Conservation (phyloP, 2,888 invertebrate genomes). For the Lepidonotus clava region DNA sequence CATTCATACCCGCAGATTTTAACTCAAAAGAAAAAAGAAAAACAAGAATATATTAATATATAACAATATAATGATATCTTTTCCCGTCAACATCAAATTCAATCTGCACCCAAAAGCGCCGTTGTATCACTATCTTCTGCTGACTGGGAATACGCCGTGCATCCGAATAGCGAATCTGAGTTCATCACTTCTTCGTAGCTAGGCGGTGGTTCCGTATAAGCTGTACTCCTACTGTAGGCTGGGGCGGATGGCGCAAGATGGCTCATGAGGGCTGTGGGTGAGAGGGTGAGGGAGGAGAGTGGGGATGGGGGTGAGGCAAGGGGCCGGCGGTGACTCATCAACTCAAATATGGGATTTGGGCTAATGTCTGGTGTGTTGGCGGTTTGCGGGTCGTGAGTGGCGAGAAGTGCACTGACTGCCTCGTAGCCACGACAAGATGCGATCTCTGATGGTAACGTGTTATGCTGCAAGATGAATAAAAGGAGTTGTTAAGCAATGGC, state of each 20-base stretch:
- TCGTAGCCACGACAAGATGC: slow-evolving; percentile 3
- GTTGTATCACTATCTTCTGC: slow-evolving; percentile 17
- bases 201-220: slow-evolving; percentile 46
- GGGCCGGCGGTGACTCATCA: slow-evolving; percentile 35
- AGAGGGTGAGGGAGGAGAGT: slow-evolving; percentile 45
- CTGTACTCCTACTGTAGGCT: too few species aligned
- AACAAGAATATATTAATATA: not conserved
- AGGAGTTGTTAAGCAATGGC: not conserved
- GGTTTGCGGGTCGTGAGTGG: not conserved
- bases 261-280: slow-evolving; percentile 4
- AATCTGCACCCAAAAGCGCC: not conserved
- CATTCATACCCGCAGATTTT: too few species aligned
- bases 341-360: slow-evolving; percentile 1
- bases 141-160: slow-evolving; percentile 44
- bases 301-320: slow-evolving; percentile 16
- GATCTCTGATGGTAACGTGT: slow-evolving; percentile 23
- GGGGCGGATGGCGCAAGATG: not conserved
- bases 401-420: not conserved
- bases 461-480: not conserved
- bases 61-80: not conserved
- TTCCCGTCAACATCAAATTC: not conserved
- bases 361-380: not conserved
- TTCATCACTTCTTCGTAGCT: slow-evolving; percentile 56
- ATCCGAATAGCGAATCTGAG: slow-evolving; percentile 34
- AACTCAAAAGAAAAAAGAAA: too few species aligned